Evolutionary conservation across 2,888 invertebrate genomes (phyloP).

Genomic region (Campoplex capitator): DNA sequence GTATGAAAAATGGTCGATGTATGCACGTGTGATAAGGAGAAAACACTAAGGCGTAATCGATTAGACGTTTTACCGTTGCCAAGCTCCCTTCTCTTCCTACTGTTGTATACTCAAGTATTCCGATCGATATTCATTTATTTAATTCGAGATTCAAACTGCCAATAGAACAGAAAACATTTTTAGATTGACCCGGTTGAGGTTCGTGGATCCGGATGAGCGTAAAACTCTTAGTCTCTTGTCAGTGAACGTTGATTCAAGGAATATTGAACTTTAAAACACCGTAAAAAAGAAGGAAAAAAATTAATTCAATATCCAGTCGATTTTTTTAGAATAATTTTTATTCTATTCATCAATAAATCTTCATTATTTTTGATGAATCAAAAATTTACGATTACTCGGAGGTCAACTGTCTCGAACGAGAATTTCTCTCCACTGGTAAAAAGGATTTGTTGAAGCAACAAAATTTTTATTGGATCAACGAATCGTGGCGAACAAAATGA

Average conservation of each 20-base stretch:
- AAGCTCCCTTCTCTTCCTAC: constrained; percentile 69
- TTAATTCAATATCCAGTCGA: neutral
- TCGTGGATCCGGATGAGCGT: constrained; percentile 40
- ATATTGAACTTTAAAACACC: neutral
- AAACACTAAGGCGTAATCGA: constrained; percentile 74
- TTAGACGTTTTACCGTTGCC: constrained; percentile 79
- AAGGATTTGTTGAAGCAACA: too few relatives aligned
- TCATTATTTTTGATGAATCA: neutral
- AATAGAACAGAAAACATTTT: constrained; percentile 14
- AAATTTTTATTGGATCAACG: too few relatives aligned
- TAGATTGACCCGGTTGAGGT: constrained; percentile 5
- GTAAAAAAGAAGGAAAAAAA: neutral
- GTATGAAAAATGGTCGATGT: constrained; percentile 23
- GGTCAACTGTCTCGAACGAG: neutral
- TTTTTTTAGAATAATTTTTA: neutral
- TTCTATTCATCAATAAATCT: too few relatives aligned
- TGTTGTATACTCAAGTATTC: neutral
- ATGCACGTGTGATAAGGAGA: constrained; percentile 52
- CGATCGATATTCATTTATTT: constrained; percentile 76
- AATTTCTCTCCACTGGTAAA: neutral
- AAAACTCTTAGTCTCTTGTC: neutral
- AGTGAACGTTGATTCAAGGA: neutral
- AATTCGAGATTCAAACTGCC: constrained; percentile 71
- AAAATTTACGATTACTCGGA: neutral
- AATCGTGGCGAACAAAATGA: too few relatives aligned